A percentile compares a stretch with the other conserved stretches of the same genome.
These are phyloP conservation scores for Aproaerema taeniolella DNA, from an alignment of 2,888 invertebrate genomes.

Conservation along the genomic window DNA sequence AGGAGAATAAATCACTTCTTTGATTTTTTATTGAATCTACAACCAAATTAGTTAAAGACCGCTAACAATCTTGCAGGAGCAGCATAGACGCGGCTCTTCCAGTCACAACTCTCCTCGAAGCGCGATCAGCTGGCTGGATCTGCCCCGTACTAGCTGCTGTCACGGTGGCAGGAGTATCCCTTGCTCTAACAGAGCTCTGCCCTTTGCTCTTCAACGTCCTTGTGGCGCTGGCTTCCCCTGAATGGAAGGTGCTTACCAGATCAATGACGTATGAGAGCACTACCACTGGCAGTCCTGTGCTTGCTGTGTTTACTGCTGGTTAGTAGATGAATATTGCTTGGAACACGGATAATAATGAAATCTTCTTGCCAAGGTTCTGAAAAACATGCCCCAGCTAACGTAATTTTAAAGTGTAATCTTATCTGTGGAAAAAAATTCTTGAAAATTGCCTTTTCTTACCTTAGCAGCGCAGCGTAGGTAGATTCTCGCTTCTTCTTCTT, in stretches of 20 bases:
- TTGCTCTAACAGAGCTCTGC: slow-evolving; percentile 80
- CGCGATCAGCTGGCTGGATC: slow-evolving; percentile 78
- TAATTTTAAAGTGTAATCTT: too few species aligned
- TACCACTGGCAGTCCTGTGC: slow-evolving; percentile 78
- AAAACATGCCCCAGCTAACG: too few species aligned
- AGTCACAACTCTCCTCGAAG: slow-evolving; percentile 77
- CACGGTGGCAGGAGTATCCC: slow-evolving; percentile 76
- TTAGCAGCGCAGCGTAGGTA: too few species aligned
- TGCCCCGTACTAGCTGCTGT: slow-evolving; percentile 77
- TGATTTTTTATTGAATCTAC: not conserved
- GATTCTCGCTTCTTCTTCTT: too few species aligned
- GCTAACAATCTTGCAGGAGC: too few species aligned
- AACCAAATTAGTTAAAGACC: too few species aligned
- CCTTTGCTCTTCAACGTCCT: slow-evolving; percentile 75
- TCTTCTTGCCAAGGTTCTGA: too few species aligned
- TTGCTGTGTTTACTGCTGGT: slow-evolving; percentile 81
- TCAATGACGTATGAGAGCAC: slow-evolving; percentile 78
- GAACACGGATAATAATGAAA: too few species aligned
- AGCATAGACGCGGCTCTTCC: slow-evolving; percentile 78
- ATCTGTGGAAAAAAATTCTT: too few species aligned
- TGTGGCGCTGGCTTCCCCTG: slow-evolving; percentile 76
- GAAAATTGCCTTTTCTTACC: too few species aligned
- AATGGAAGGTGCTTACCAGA: slow-evolving; percentile 79
- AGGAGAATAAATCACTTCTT: too few species aligned
- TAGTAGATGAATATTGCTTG: too few species aligned